These are phyloP conservation scores for Okamejei kenojei DNA, from an alignment of 2,797 vertebrate genomes.

Conservation along the genomic window DNA sequence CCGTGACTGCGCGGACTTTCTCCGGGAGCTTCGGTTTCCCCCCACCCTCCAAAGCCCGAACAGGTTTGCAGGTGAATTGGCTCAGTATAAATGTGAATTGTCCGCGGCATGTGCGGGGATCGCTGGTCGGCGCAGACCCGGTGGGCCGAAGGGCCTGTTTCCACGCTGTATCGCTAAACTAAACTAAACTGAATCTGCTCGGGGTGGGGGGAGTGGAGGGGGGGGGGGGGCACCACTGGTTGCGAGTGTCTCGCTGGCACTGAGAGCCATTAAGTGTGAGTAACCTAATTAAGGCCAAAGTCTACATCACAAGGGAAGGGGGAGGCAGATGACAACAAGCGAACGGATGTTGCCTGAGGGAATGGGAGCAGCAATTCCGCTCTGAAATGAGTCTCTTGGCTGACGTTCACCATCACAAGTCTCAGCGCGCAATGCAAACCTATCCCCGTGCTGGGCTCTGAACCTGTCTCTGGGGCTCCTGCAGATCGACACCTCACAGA, in stretches of 20 bases:
- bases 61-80: no score
- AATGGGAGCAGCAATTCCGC: background rate
- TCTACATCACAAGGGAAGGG: background rate
- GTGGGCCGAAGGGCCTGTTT: no score
- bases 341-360: background rate
- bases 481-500: background rate
- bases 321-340: background rate
- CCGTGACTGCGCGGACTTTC: no score
- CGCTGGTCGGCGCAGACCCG: no score
- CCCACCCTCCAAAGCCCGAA: no score
- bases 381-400: background rate
- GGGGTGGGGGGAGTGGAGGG: no score
- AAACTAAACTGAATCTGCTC: no score
- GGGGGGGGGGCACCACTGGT: background rate
- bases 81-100: no score
- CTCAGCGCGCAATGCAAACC: background rate
- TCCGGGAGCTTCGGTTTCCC: no score
- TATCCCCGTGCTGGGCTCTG: background rate
- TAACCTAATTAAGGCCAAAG: background rate
- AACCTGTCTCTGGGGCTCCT: background rate
- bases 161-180: no score
- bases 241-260: background rate
- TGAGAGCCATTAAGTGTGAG: background rate
- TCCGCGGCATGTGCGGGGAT: no score
- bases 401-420: background rate